Conservation (phyloP, 2,113 vertebrate genomes). For the Ceuthmochares aereus region DNA sequence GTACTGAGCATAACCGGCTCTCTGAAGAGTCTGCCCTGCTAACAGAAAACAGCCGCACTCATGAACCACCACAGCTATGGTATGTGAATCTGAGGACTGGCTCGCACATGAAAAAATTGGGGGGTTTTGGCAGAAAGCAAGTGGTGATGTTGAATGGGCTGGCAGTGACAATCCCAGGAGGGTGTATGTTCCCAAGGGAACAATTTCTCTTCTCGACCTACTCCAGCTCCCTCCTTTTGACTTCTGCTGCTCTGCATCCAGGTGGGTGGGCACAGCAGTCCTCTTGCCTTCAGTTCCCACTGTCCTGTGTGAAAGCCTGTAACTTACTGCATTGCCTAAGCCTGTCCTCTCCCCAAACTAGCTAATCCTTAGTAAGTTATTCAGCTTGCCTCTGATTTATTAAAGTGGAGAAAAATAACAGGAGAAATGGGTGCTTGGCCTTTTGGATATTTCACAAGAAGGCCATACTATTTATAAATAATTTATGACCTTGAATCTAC, state of each 20-base stretch:
- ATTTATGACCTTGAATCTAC: conserved; percentile 42
- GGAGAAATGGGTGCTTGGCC: not conserved
- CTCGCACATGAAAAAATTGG: not conserved
- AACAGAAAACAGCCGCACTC: rapidly evolving
- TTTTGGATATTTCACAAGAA: conserved; percentile 53
- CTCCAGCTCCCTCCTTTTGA: not conserved
- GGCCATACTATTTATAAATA: conserved; percentile 49
- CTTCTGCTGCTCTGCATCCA: not conserved
- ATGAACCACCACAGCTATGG: rapidly evolving
- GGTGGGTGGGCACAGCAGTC: not conserved
- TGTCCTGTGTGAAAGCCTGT: rapidly evolving
- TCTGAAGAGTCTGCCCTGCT: not conserved
- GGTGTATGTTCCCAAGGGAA: not conserved
- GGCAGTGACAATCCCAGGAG: not conserved
- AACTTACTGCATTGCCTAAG: not conserved
- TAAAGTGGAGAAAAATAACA: not conserved
- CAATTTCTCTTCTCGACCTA: not conserved
- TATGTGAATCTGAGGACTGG: not conserved
- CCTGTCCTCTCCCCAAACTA: not conserved
- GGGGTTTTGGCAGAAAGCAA: not conserved
- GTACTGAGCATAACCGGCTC: not conserved
- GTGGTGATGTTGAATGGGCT: not conserved
- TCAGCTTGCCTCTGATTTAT: not conserved
- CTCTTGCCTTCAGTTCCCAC: not conserved
- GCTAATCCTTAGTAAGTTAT: not conserved